Evolutionary conservation across 1,140 invertebrate species (phyloP), one percentile per base, ranked within the genome.

Genomic region (Trichogramma pretiosum): DNA sequence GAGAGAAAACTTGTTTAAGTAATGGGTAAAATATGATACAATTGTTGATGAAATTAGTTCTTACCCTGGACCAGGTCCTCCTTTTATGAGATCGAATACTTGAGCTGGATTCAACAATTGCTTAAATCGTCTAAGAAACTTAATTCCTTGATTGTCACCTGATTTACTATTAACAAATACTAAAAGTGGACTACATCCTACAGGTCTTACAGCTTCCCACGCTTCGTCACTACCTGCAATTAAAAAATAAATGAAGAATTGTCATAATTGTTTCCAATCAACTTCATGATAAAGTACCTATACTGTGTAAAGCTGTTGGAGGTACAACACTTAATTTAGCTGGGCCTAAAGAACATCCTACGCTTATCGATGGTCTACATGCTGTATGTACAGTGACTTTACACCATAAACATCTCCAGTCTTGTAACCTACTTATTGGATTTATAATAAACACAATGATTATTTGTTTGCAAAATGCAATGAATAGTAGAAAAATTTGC

Each of bases 81-180:
- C 87, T 11, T 81, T 81, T 52, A 94, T 93, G 54, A 98, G 82
- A 78, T 98, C 93, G 74, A 97, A 98, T 30, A 98, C 93, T 77
- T 98, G 93, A 48, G 92, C 92, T 10, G 94, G 93, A 76, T 98
- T 98, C 24, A 97, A 74, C 36, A 97, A 78, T 67, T 97, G 93
- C 65, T 94, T 95, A 70, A 98, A 96, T 49, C 93, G 80, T 48
- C 92, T 77, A 33, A 98, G 78, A 75, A 98, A 96, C 71, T 94
- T 93, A n/a, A 96, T 83, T 50, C 91, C 93, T 75, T 93, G 91
- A 74, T 96, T 96, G 75, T 97, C 93, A 56, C 93, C 93, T 48
- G 91, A 94, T 74, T 96, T 94, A 37, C 93, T 95, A 74, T 98
- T 98, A 53, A 97, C 92, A 66, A 96, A 96, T 33, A 97, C 93